Conservation (phyloP, 2,888 invertebrate genomes). For the Gastrophysa polygoni region DNA sequence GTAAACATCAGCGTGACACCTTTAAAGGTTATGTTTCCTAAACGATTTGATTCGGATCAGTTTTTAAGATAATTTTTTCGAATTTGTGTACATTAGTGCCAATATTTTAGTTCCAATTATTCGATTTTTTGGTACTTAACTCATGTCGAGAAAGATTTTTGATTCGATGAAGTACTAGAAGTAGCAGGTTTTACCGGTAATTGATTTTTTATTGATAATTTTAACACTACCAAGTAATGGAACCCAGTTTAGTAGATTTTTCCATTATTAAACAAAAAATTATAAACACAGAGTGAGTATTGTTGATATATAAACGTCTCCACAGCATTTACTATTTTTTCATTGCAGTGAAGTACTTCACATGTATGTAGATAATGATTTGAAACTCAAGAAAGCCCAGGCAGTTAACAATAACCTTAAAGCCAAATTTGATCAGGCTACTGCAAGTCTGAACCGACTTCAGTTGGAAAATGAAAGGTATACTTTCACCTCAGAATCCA, state of each 20-base stretch:
- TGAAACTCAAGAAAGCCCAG: slow-evolving; percentile 35
- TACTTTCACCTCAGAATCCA: slow-evolving; percentile 26
- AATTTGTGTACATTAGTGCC: no score
- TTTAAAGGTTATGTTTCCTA: no score
- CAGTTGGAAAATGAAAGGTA: slow-evolving; percentile 40
- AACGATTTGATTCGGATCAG: no score
- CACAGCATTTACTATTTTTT: slow-evolving; percentile 12
- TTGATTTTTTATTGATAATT: no score
- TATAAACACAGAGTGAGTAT: slow-evolving; percentile 47
- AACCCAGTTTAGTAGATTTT: slow-evolving; percentile 32
- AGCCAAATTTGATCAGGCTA: slow-evolving; percentile 27
- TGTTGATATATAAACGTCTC: background rate
- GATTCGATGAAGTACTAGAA: no score
- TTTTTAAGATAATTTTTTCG: no score
- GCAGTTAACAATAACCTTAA: slow-evolving; percentile 35
- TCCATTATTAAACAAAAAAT: slow-evolving; percentile 44
- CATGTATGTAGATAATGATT: slow-evolving; percentile 36
- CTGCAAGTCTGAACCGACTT: slow-evolving; percentile 28
- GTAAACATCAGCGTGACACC: no score
- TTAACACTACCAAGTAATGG: slow-evolving; percentile 3
- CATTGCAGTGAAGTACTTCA: slow-evolving; percentile 43
- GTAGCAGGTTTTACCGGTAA: no score
- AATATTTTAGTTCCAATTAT: no score
- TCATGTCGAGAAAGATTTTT: no score
- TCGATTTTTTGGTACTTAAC: no score